A percentile compares a stretch with the other conserved stretches of the same genome.
These are phyloP conservation scores for Mantis religiosa DNA, from an alignment of 2,888 invertebrate genomes.

Conservation along the genomic window DNA sequence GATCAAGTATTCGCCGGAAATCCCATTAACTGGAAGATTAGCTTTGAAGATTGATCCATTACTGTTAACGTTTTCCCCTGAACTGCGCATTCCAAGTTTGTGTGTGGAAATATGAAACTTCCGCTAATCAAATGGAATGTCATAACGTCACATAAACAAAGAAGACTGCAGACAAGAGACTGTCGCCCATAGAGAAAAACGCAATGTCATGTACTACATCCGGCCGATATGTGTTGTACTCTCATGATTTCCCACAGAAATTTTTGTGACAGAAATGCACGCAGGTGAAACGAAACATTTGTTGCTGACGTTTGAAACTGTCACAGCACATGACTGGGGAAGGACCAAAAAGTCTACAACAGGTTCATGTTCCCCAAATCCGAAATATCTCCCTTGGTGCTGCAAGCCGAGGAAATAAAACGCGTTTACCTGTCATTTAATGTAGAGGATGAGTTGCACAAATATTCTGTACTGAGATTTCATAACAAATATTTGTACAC, in stretches of 20 bases:
- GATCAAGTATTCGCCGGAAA: too few relatives aligned
- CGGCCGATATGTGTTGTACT: neutral
- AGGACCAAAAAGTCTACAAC: too few relatives aligned
- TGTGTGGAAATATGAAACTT: neutral
- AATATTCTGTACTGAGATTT: too few relatives aligned
- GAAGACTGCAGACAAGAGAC: neutral
- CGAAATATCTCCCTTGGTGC: too few relatives aligned
- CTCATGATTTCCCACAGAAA: neutral
- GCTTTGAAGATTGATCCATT: neutral
- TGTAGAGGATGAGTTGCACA: too few relatives aligned
- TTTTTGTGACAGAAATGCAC: neutral
- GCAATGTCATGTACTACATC: neutral
- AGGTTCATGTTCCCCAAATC: too few relatives aligned
- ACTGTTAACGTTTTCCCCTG: neutral
- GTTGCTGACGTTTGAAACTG: neutral
- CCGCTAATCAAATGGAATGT: neutral
- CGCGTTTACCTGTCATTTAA: too few relatives aligned
- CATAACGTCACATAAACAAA: neutral
- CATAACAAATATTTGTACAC: too few relatives aligned
- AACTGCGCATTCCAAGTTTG: neutral
- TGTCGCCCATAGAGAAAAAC: neutral
- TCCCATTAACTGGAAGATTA: neutral
- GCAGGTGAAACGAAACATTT: neutral
- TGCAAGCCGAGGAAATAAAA: too few relatives aligned
- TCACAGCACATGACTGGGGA: too few relatives aligned